Percentiles rank a stretch among this genome's conserved stretches.
Conservation (phyloP, 2,797 vertebrate species). For the Silurus aristotelis region DNA sequence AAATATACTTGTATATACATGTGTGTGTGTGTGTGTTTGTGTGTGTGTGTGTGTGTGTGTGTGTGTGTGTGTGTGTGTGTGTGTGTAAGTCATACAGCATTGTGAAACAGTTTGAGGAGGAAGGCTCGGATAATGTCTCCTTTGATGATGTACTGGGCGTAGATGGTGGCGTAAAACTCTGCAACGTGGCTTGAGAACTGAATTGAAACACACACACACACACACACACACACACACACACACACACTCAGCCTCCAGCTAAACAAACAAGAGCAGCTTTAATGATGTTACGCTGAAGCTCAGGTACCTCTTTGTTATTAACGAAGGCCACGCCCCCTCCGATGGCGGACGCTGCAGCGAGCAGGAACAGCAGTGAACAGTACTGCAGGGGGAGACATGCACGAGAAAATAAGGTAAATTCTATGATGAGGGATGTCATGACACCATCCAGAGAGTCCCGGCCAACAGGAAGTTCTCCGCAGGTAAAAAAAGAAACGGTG, state of each 20-base stretch:
- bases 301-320: neutral
- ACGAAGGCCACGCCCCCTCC: constrained; percentile 26
- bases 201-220: neutral
- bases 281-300: neutral
- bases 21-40: neutral
- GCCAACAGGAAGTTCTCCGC: too few relatives aligned
- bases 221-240: too few relatives aligned
- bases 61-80: constrained; percentile 1
- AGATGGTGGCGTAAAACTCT: constrained; percentile 65
- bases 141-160: constrained; percentile 40
- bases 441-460: neutral
- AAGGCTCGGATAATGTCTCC: constrained; percentile 54
- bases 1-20: neutral
- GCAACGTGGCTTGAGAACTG: constrained; percentile 44
- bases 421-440: neutral
- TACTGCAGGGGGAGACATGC: constrained; percentile 3
- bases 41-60: constrained; percentile 15
- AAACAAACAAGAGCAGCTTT: neutral
- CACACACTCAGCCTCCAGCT: neutral
- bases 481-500: too few relatives aligned
- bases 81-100: constrained; percentile 49
- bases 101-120: constrained; percentile 66
- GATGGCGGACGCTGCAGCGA: neutral
- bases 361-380: neutral
- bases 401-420: too few relatives aligned